These are phyloP conservation scores for Sarcophaga caerulescens DNA, from an alignment of 2,888 invertebrate genomes.

Conservation along the genomic window DNA sequence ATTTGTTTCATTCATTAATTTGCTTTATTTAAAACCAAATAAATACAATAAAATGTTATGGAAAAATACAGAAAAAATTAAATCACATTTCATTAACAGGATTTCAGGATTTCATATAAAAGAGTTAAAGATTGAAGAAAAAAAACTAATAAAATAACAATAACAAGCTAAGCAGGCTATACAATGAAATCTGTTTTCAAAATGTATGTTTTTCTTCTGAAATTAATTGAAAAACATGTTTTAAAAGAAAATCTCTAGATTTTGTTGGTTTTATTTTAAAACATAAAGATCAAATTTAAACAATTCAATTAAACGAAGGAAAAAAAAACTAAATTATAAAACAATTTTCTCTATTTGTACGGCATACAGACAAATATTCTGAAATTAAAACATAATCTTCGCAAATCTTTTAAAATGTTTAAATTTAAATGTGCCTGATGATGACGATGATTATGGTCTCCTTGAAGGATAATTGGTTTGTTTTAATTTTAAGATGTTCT, in stretches of 20 bases:
- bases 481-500: not conserved
- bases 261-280: constrained; percentile 42
- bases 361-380: constrained; percentile 15
- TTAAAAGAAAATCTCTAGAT: constrained; percentile 4
- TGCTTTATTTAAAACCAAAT: no score
- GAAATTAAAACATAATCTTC: constrained; percentile 55
- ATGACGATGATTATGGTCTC: constrained; percentile 14
- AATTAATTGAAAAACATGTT: constrained; percentile 17
- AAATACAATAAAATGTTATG: no score
- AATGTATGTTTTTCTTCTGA: not conserved
- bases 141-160: not conserved
- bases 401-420: constrained; percentile 56
- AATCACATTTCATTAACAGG: constrained; percentile 20
- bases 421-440: not conserved
- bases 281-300: constrained; percentile 49
- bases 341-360: not conserved
- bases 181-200: not conserved
- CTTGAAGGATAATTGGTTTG: constrained; percentile 35
- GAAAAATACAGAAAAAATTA: no score
- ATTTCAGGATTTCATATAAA: constrained; percentile 23
- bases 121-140: not conserved
- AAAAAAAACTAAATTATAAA: not conserved
- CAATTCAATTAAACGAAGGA: constrained; percentile 36
- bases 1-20: no score
- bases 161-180: not conserved